These are phyloP conservation scores for Caenorhabditis afra DNA, from an alignment of 2,888 invertebrate genomes.

Conservation along the genomic window DNA sequence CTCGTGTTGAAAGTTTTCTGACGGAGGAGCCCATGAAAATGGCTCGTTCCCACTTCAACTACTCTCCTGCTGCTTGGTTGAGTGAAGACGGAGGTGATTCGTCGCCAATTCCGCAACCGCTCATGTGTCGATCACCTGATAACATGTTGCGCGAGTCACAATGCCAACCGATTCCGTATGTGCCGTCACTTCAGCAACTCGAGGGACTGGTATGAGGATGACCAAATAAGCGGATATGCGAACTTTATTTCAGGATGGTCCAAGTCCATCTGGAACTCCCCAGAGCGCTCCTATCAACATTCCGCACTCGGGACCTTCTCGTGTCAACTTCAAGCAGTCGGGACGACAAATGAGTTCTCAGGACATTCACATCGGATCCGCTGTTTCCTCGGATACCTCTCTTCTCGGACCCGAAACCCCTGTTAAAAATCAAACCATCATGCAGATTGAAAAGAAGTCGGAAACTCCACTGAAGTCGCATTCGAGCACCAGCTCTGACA, in stretches of 20 bases:
- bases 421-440: conserved; percentile 21
- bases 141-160: conserved; percentile 35
- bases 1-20: conserved; percentile 75
- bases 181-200: conserved; percentile 49
- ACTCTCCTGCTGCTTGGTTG: conserved; percentile 68
- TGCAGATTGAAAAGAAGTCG: conserved; percentile 17
- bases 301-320: conserved; percentile 30
- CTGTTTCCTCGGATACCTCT: conserved; percentile 44
- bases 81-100: conserved; percentile 73
- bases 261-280: conserved; percentile 21
- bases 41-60: conserved; percentile 61
- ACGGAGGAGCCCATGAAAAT: conserved; percentile 69
- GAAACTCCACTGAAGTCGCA: neutral
- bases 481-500: conserved; percentile 25
- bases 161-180: conserved; percentile 45
- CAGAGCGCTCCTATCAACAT: conserved; percentile 65
- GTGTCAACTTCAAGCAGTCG: conserved; percentile 38
- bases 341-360: conserved; percentile 44
- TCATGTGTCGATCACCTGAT: conserved; percentile 63
- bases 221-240: too few relatives aligned
- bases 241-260: conserved; percentile 23
- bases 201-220: conserved; percentile 35
- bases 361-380: conserved; percentile 39
- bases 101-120: conserved; percentile 60
- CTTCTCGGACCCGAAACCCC: conserved; percentile 42